Evolutionary conservation across 2,888 invertebrate species (phyloP), one percentile per base, ranked within the genome.

Genomic region (Pegoplata infirma): DNA sequence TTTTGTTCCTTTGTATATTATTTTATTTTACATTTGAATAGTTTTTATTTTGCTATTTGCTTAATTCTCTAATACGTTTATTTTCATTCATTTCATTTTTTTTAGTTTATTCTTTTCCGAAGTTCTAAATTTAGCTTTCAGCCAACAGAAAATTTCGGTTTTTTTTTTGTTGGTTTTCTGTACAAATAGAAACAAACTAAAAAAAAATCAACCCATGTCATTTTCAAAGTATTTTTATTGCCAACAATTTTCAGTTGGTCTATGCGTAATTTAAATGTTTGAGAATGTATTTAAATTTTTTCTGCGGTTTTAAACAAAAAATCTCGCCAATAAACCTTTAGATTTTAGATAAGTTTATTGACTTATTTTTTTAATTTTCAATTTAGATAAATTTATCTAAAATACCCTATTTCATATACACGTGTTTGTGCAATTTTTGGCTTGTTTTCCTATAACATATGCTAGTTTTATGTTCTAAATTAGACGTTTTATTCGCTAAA

Each of bases 101-200:
- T 63, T 75, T 56, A 74, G 47, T 68, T 68, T 19, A 36, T 47
- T 28, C 23, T 76, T 76, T 71, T 71, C 66, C 59, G 75, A 75
- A 75, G 51, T 67, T 79, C 79, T 79, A 79, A 67, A 58, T 75
- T 72, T 79, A 79, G 63, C 56, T 55, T 63, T 79, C 51, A 79
- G 79, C 79, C 79, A 75, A 75, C 36, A 67, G n/a, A 79, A 69
- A 44, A 51, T 61, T 25, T 58, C 69, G 64, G 19, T 58, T 32
- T 67, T 59, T 28, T 25, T 21, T 72, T 49, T 36, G 36, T 32
- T 67, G 5, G 5, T 61, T 49, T 68, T 61, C 44, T 8, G 7
- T 46, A 19, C 16, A 49, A 17, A 40, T 58, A 21, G 23, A 47
- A 21, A n/a, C n/a, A n/a, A n/a, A n/a, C n/a, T n/a, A n/a, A 56